Conservation (phyloP, 2,797 vertebrate species). For the Gymnoscopelus braueri region DNA sequence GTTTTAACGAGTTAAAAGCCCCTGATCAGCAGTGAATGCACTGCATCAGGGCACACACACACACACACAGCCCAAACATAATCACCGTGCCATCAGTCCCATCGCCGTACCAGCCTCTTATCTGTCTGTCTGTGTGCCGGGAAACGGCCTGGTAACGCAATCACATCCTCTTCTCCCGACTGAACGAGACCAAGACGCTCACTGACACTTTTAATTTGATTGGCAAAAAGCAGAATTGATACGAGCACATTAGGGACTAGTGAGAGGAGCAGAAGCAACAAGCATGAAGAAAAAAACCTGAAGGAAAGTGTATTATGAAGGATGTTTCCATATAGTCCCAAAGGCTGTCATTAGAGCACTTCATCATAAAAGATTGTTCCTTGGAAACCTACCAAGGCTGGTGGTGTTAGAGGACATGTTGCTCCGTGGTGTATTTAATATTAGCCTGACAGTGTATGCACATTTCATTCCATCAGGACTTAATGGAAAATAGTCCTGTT, state of each 20-base stretch:
- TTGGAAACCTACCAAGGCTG: constrained; percentile 32
- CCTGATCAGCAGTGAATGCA: constrained; percentile 45
- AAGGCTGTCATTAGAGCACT: constrained; percentile 63
- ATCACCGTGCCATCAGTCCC: constrained; percentile 66
- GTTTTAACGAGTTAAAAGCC: no score
- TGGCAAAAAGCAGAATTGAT: constrained; percentile 65
- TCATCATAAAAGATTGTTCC: constrained; percentile 64
- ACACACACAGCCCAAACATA: constrained; percentile 54
- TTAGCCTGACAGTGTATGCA: constrained; percentile 9
- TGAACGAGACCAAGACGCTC: constrained; percentile 48
- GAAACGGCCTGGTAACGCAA: constrained; percentile 54
- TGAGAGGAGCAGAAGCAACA: constrained; percentile 29
- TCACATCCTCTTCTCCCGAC: constrained; percentile 66
- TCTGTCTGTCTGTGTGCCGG: constrained; percentile 51
- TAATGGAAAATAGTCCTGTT: constrained; percentile 33
- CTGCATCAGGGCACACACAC: constrained; percentile 30
- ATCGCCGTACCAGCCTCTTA: constrained; percentile 63
- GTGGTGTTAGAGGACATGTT: constrained; percentile 41
- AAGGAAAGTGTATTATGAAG: constrained; percentile 49
- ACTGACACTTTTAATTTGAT: constrained; percentile 72
- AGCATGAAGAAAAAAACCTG: constrained; percentile 16
- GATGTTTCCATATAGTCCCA: constrained; percentile 39
- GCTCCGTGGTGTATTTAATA: constrained; percentile 23
- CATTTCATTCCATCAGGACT: constrained; percentile 54
- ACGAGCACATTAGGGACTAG: constrained; percentile 35